Evolutionary conservation across 2,113 vertebrate genomes (phyloP), one percentile per base, ranked within the genome.

Genomic region (Urocolius indicus): DNA sequence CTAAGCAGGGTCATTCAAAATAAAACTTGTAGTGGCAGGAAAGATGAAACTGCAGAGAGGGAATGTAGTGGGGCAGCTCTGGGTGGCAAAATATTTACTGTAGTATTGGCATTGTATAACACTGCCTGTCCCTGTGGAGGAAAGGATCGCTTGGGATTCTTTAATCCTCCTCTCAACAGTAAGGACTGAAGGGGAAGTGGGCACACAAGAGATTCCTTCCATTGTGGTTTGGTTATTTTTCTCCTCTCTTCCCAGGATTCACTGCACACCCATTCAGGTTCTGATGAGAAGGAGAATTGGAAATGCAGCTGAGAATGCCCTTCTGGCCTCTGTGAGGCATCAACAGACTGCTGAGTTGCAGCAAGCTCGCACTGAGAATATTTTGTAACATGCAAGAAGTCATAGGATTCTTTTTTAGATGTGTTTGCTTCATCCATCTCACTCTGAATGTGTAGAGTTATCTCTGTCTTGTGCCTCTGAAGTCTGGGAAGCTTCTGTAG

Each of bases 281-380:
- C 43, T 87, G 76, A 87, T 16, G 95, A 93, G n/a, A 96, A 97
- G 34, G 95, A 97, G 66, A 97, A 96, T 43, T 58, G 93, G 88
- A 68, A 95, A 55, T 23, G 5, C 58, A 92, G 57, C 83, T 94
- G 83, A 97, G 45, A 80, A 67, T 58, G n/a, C 10, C 59, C 29
- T 48, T 78, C 15, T 87, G 24, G 45, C 68, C 45, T 78, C 45
- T 57, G n/a, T 38, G 76, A 94, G 32, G 20, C 23, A 54, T 43
- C 82, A 68, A 58, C 24, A 55, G 29, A 45, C 32, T 43, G 30
- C 27, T 54, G 57, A 84, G 48, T 71, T 90, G 52, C 45, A 78
- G 38, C 0, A 0, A n/a, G 38, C 26, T 45, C 57, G n/a, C 65
- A 7, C 32, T 54, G 46, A 58, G 10, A 55, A 6, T 78, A 45